Evolutionary conservation across 1,140 invertebrate genomes (phyloP).

Genomic region (Conus betulinus): DNA sequence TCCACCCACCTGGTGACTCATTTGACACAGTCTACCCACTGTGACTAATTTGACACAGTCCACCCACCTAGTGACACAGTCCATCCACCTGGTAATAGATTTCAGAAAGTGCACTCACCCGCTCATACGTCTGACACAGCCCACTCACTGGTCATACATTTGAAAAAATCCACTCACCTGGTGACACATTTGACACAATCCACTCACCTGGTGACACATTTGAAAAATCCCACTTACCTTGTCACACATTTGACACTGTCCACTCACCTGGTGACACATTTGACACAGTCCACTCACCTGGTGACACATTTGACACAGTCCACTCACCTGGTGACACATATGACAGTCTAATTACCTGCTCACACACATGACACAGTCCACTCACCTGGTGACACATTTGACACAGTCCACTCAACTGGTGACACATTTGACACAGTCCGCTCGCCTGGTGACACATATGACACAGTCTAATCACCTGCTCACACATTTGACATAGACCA

Average conservation of each 20-base stretch:
- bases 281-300: constrained; percentile 35
- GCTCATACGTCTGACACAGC: background rate
- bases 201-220: constrained; percentile 84
- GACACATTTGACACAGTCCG: constrained; percentile 99
- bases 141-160: constrained; percentile 8
- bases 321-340: constrained; percentile 97
- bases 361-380: constrained; percentile 61
- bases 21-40: constrained; percentile 63
- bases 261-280: background rate
- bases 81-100: constrained; percentile 84
- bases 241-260: background rate
- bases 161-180: background rate
- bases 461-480: constrained; percentile 83
- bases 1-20: constrained; percentile 78
- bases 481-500: background rate
- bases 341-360: constrained; percentile 91
- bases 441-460: constrained; percentile 83
- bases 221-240: constrained; percentile 90
- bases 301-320: background rate
- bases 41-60: background rate
- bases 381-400: constrained; percentile 19
- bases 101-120: constrained; percentile 88
- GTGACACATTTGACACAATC: constrained; percentile 84
- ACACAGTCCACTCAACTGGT: background rate
- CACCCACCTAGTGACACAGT: constrained; percentile 85